Evolutionary conservation across 2,888 invertebrate genomes (phyloP), one percentile per base, ranked within the genome.

Genomic region (Sturmia bella): DNA sequence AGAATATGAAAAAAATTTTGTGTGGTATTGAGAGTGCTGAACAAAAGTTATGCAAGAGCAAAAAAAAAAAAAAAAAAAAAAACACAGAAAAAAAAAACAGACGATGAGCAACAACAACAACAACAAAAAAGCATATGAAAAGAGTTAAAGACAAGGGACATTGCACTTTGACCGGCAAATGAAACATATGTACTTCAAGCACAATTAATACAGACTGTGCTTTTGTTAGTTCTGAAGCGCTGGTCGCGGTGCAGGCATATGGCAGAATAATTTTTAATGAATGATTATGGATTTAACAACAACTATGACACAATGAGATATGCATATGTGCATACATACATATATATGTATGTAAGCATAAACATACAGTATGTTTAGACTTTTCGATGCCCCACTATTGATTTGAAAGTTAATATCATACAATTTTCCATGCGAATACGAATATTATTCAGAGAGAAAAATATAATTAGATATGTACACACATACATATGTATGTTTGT

Each of bases 101-200:
- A 39, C 15, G 39, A 17, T 39, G 39, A 59, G 4, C n/a, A 70
- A 15, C 9, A 24, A 41, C 32, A n/a, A 50, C 45, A 13, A 12
- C 13, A 54, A 32, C 9, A 32, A 7, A 32, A 32, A 32, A 32
- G 6, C 9, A 32, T 1, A 32, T 32, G 32, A 32, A 73, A 79
- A 73, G 72, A 73, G 72, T 82, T 78, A 61, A 78, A 76, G 50
- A 41, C 52, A 70, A 61, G 80, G 84, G 83, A 45, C 84, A 63
- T 69, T 80, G 83, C 77, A 80, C 80, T 78, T 73, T 83, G 83
- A 84, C 83, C 84, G 70, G 52, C 52, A 54, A 21, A 59, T 37
- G 57, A 21, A 37, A 52, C 9, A 7, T 32, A 27, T n/a, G 12
- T 43, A 57, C 37, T 70, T 64, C 39, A 37, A 74, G 24, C 9